Evolutionary conservation across 1,140 invertebrate species (phyloP), one percentile per base, ranked within the genome.

Genomic region (Drosophila fuyamai): DNA sequence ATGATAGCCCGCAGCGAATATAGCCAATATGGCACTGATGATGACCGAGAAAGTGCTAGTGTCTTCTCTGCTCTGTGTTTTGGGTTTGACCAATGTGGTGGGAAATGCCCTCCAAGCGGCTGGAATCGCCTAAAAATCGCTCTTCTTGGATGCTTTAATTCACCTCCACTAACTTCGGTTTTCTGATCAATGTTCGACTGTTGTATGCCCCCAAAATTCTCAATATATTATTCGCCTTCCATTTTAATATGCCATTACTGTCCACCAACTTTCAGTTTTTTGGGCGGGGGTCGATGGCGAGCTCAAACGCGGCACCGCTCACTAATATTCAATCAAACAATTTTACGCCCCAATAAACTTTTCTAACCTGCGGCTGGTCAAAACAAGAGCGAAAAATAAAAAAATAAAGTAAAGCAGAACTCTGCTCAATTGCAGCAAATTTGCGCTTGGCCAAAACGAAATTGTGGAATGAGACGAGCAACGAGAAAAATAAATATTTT

Each of bases 291-390:
- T 40, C 38, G 56, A 72, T 60, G 60, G 65, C 63, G 48, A 66
- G 13, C 36, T 41, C 36, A 75, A 70, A 46, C 29, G 35, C 79
- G 56, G 76, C 81, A 57, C 55, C 56, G 43, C 41, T 44, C 62
- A 47, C 83, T 86, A 86, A 86, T 83, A 86, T 88, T 86, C 83
- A 86, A 86, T 89, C 83, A 83, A 88, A 88, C 83, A 80, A 83
- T 88, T 86, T 86, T 36, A 79, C 71, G 83, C 79, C 57, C 79
- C 83, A 86, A 83, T 86, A 86, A 86, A 83, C 70, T 56, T 67
- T 77, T 76, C 79, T 88, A 89, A 80, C 71, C 83, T 65, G 79
- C 76, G 73, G 84, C 75, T 53, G 29, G 35, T 46, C 41, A 29
- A 48, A 40, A 60, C 27, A 54, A 54, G 46, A 62, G 18, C 32